These are phyloP conservation scores for Bacillus rossius DNA, from an alignment of 1,140 invertebrate species.

Conservation along the genomic window DNA sequence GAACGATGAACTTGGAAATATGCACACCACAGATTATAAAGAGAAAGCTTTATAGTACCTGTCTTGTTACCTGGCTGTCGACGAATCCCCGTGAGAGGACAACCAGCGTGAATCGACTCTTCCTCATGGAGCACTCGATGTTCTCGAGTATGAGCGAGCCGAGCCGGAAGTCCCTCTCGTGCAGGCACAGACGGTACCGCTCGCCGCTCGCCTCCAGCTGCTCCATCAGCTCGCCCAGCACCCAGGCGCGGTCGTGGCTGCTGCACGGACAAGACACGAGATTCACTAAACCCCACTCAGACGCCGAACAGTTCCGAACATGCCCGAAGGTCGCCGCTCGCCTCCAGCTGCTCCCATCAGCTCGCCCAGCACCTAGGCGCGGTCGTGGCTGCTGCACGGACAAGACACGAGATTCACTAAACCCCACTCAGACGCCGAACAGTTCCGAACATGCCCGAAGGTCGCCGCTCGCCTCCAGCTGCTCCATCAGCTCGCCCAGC, in stretches of 20 bases:
- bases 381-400: constrained; percentile 9
- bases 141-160: constrained; percentile 13
- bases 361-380: constrained; percentile 10
- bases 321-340: neutral
- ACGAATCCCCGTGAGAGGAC: constrained; percentile 11
- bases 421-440: too few species aligned
- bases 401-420: too few species aligned
- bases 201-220: constrained; percentile 2
- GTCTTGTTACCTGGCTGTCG: constrained; percentile 9
- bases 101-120: constrained; percentile 8
- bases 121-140: constrained; percentile 7
- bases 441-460: too few species aligned
- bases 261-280: too few species aligned
- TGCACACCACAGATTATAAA: too few species aligned
- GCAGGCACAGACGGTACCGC: constrained; percentile 12
- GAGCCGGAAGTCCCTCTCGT: constrained; percentile 14
- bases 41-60: too few species aligned
- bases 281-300: too few species aligned
- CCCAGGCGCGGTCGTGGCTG: constrained; percentile 13
- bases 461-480: constrained; percentile 3
- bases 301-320: too few species aligned
- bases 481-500: neutral
- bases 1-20: too few species aligned
- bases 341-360: constrained; percentile 9
- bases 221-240: constrained; percentile 4